phyloP scores from a whole-genome alignment of 2,113 vertebrate species.

The Colistium nudipinnis region DNA sequence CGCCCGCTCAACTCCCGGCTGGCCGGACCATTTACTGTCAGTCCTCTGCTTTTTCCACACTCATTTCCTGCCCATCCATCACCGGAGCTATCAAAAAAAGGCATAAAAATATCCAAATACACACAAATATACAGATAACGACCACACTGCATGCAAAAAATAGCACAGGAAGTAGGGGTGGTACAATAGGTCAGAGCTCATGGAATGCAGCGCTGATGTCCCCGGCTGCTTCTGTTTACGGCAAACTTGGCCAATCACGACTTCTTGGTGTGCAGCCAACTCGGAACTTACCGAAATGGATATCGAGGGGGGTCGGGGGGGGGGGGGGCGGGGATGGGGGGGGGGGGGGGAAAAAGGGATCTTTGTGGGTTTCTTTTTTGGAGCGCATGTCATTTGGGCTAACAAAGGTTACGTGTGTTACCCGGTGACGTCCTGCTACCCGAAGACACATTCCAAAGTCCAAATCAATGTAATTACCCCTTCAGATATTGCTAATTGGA shows the following conservation, averaged over 20 bases:
- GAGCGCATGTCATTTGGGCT: conserved; percentile 28
- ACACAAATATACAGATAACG: conserved; percentile 31
- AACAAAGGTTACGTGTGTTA: conserved; percentile 62
- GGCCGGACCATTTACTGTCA: not conserved
- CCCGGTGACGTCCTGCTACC: conserved; percentile 50
- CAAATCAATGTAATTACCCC: conserved; percentile 73
- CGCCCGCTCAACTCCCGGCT: too few relatives aligned
- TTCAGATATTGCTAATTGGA: conserved; percentile 74
- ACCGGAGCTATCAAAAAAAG: not conserved
- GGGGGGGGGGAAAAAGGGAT: not conserved
- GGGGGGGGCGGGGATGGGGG: not conserved
- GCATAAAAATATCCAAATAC: not conserved
- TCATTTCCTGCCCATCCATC: not conserved
- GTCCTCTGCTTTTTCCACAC: not conserved
- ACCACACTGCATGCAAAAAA: conserved; percentile 46
- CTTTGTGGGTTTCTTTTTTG: conserved; percentile 21
- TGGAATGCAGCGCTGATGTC: conserved; percentile 77
- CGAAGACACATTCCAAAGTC: conserved; percentile 59
- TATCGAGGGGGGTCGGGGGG: conserved; percentile 2
- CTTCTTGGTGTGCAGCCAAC: conserved; percentile 73
- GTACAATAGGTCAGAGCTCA: conserved; percentile 87
- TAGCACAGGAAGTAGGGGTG: conserved; percentile 80
- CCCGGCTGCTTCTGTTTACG: conserved; percentile 79
- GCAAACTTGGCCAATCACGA: conserved; percentile 77
- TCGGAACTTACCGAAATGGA: conserved; percentile 66